A percentile compares a stretch with the other conserved stretches of the same genome.
Conservation (phyloP, 2,888 invertebrate species). For the Bedellia somnulentella region DNA sequence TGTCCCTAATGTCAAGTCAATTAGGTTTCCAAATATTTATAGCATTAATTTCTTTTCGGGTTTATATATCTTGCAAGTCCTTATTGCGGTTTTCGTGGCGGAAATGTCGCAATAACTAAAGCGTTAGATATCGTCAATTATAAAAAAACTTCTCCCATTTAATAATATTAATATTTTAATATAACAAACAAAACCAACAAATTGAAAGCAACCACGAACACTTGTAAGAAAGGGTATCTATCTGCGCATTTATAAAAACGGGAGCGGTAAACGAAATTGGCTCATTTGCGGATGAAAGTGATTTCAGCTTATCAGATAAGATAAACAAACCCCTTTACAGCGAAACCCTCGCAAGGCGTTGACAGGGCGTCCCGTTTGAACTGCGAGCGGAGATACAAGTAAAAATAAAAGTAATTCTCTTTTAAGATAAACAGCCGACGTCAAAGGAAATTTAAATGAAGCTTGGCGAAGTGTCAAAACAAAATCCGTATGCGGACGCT, state of each 20-base stretch:
- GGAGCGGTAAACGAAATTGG: slow-evolving; percentile 6
- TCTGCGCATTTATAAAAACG: slow-evolving; percentile 1
- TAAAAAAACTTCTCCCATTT: no score
- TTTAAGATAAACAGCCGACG: slow-evolving; percentile 8
- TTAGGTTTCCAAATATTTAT: no score
- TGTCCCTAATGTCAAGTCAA: no score
- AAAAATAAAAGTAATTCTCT: slow-evolving; percentile 18
- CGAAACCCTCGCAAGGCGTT: slow-evolving; percentile 8
- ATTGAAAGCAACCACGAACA: no score
- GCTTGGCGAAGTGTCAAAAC: neutral
- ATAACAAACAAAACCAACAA: no score
- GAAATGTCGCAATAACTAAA: no score
- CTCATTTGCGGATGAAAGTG: slow-evolving; percentile 19
- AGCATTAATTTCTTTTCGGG: no score
- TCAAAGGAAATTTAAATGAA: slow-evolving; percentile 7
- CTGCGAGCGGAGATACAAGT: slow-evolving; percentile 7
- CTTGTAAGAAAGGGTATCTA: no score
- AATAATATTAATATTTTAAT: no score
- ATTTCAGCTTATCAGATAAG: slow-evolving; percentile 18
- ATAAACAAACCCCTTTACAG: slow-evolving; percentile 18
- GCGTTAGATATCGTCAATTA: no score
- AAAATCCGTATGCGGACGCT: neutral
- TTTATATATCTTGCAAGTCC: no score
- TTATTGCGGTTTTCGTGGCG: no score
- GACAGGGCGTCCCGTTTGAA: slow-evolving; percentile 11